Conservation (phyloP, 2,888 invertebrate species). For the Pecten maximus region DNA sequence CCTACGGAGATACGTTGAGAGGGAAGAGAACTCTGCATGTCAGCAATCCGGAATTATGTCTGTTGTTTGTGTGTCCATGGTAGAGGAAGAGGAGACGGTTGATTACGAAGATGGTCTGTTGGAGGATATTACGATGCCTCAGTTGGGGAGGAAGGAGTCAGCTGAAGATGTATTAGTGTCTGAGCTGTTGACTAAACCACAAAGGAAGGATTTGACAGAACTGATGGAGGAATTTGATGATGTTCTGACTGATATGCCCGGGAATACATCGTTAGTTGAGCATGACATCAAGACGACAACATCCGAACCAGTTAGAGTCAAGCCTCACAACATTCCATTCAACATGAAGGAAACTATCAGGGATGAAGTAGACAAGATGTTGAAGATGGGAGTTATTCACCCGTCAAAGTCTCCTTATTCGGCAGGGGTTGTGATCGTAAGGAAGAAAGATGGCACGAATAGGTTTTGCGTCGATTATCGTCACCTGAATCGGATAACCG, state of each 20-base stretch:
- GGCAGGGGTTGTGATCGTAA: not conserved
- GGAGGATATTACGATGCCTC: not conserved
- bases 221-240: not conserved
- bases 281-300: slow-evolving; percentile 40
- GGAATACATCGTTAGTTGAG: slow-evolving; percentile 2
- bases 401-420: slow-evolving; percentile 41
- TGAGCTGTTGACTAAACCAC: not conserved
- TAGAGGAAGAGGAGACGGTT: not conserved
- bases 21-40: not conserved
- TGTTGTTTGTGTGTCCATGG: slow-evolving; percentile 28
- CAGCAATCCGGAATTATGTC: not conserved
- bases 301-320: slow-evolving; percentile 26
- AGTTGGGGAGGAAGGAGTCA: not conserved
- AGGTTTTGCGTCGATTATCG: slow-evolving; percentile 40
- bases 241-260: slow-evolving; percentile 34
- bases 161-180: not conserved
- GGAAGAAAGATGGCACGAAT: slow-evolving; percentile 36
- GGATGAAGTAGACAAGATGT: slow-evolving; percentile 47
- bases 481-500: not conserved
- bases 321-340: slow-evolving; percentile 40
- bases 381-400: slow-evolving; percentile 44
- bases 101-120: not conserved
- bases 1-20: slow-evolving; percentile 49
- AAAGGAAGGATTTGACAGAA: not conserved
- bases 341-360: slow-evolving; percentile 33